Conservation (phyloP, 2,888 invertebrate genomes). For the Azorinus chamasolen region DNA sequence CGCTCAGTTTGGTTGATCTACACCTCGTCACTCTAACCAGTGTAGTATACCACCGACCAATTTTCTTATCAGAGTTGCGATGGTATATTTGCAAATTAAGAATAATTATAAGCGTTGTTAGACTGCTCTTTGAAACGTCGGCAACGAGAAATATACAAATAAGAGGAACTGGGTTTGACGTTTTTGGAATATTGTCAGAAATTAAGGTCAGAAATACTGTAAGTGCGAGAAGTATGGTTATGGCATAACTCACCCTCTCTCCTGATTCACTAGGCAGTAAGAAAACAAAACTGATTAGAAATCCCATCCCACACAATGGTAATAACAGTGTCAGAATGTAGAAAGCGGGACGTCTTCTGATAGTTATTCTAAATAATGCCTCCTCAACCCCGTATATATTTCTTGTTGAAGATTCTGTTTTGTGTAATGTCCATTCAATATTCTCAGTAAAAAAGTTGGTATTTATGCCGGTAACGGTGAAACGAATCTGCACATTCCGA, state of each 20-base stretch:
- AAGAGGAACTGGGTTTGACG: conserved; percentile 18
- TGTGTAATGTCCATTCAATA: conserved; percentile 9
- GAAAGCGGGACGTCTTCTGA: conserved; percentile 4
- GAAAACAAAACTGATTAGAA: conserved; percentile 13
- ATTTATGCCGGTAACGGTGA: neutral
- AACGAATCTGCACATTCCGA: neutral
- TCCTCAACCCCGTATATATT: neutral
- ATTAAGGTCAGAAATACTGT: conserved; percentile 27
- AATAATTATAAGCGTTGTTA: conserved; percentile 4
- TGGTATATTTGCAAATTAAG: conserved; percentile 13
- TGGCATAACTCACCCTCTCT: conserved; percentile 23
- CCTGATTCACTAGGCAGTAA: conserved; percentile 24
- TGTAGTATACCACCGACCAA: neutral
- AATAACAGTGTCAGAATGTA: conserved; percentile 13
- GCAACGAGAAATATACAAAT: neutral
- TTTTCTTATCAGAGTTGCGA: conserved; percentile 1
- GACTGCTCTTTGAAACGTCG: neutral
- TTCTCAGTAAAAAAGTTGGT: neutral
- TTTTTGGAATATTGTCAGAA: conserved; percentile 14
- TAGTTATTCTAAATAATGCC: neutral
- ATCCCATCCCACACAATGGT: conserved; percentile 3
- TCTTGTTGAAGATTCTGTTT: neutral
- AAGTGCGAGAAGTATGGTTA: conserved; percentile 20
- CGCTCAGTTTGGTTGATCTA: neutral
- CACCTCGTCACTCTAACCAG: neutral